Conservation (phyloP, 2,888 invertebrate genomes). For the Polymixis flavicincta region DNA sequence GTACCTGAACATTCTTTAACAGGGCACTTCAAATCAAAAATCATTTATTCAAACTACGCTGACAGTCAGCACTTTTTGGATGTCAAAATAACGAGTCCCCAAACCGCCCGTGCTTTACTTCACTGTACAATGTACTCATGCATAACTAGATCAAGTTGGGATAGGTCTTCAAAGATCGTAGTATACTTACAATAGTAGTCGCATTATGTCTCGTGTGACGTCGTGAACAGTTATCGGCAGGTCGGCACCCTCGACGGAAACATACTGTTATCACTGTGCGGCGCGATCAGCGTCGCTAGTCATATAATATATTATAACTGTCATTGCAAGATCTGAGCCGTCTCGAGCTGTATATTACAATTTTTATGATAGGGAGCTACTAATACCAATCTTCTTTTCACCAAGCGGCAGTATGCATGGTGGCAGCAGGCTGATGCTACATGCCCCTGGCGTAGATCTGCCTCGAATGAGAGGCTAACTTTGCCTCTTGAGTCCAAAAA, state of each 20-base stretch:
- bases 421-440: background rate
- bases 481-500: no score
- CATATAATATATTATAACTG: constrained; percentile 3
- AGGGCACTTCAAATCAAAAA: background rate
- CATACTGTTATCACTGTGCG: constrained; percentile 23
- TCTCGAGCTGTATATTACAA: background rate
- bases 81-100: no score
- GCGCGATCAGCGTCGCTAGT: constrained; percentile 5
- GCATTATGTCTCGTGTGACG: constrained; percentile 11
- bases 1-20: background rate
- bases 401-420: background rate
- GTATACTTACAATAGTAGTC: background rate
- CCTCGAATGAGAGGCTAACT: background rate
- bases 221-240: constrained; percentile 50
- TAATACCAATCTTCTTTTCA: background rate
- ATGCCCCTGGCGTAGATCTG: background rate
- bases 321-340: constrained; percentile 6
- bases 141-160: constrained; percentile 20
- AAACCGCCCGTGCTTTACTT: no score
- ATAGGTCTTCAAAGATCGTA: constrained; percentile 24
- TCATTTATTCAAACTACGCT: no score
- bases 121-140: no score
- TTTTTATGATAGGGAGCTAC: background rate
- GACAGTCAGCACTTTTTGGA: no score
- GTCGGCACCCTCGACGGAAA: constrained; percentile 64